These are phyloP conservation scores for Heterodera filipjevi DNA, from an alignment of 2,888 invertebrate genomes.

Conservation along the genomic window DNA sequence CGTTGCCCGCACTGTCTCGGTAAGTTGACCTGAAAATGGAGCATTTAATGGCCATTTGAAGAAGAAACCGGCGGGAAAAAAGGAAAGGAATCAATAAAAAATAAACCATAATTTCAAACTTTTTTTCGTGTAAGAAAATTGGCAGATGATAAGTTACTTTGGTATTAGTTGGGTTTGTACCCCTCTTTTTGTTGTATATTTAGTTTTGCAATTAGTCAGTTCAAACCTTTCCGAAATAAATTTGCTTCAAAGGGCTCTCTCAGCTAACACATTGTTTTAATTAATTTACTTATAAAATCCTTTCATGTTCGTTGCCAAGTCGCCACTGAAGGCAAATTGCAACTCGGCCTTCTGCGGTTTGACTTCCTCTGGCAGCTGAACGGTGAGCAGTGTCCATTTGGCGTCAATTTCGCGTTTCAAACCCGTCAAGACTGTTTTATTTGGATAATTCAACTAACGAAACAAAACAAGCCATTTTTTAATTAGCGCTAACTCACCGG, in stretches of 20 bases:
- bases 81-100: neutral
- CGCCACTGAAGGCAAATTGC: slow-evolving; percentile 82
- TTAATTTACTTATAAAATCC: slow-evolving; percentile 82
- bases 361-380: slow-evolving; percentile 49
- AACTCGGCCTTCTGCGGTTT: slow-evolving; percentile 66
- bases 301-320: slow-evolving; percentile 80
- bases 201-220: no score
- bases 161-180: no score
- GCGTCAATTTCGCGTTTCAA: slow-evolving; percentile 49
- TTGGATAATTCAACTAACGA: neutral
- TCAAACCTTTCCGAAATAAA: no score
- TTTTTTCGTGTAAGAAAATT: no score
- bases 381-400: slow-evolving; percentile 50
- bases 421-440: slow-evolving; percentile 36
- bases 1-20: slow-evolving; percentile 73
- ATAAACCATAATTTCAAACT: neutral
- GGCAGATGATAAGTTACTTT: no score
- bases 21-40: slow-evolving; percentile 82
- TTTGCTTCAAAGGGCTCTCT: no score
- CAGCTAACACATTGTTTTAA: neutral
- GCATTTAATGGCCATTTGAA: no score
- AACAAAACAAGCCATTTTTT: neutral
- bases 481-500: slow-evolving; percentile 27
- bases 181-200: no score
- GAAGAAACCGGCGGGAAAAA: no score